Evolutionary conservation across 2,888 invertebrate genomes (phyloP).

Genomic region (Nymphalis c-album): DNA sequence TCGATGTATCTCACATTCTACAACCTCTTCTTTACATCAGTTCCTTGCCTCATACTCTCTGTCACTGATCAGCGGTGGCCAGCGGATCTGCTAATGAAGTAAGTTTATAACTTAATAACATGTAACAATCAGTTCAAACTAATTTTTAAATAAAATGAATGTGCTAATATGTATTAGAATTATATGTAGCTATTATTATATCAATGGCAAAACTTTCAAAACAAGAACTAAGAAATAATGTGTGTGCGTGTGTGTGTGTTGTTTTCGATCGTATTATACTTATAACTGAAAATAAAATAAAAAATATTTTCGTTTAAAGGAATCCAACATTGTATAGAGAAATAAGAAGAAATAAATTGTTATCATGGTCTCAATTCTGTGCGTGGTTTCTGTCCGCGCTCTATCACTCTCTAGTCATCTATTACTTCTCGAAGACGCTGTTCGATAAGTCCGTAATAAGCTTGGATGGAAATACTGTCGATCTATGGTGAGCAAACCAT

Average conservation of each 20-base stretch:
- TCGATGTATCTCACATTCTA: conserved; percentile 87
- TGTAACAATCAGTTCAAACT: neutral
- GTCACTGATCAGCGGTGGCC: conserved; percentile 87
- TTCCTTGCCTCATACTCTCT: conserved; percentile 87
- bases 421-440: conserved; percentile 73
- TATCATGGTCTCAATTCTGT: conserved; percentile 83
- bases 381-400: conserved; percentile 82
- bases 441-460: conserved; percentile 75
- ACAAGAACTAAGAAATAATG: no score
- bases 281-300: no score
- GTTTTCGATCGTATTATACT: no score
- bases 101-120: conserved; percentile 40
- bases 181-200: no score
- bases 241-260: no score
- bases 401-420: conserved; percentile 85
- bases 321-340: conserved; percentile 86
- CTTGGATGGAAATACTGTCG: conserved; percentile 76
- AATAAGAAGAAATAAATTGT: conserved; percentile 82
- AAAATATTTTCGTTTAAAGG: conserved; percentile 48
- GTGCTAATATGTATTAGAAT: no score
- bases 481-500: conserved; percentile 65
- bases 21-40: conserved; percentile 88
- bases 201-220: no score
- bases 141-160: no score
- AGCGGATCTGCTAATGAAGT: conserved; percentile 77